phyloP scores from a whole-genome alignment of 2,888 invertebrate genomes.

The Neria commutata region DNA sequence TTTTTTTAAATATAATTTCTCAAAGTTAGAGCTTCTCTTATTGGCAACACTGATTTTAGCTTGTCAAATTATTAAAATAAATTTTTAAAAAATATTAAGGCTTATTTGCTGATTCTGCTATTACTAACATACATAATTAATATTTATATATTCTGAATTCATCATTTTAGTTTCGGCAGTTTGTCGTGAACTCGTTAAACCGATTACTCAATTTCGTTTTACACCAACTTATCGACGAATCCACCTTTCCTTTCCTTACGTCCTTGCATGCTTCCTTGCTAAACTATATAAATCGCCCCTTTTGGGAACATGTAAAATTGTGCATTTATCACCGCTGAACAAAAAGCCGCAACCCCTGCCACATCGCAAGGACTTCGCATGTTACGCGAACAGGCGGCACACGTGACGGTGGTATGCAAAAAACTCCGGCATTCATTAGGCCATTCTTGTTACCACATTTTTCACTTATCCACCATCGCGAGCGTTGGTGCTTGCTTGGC shows the following conservation, averaged over 20 bases:
- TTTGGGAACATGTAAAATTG: constrained; percentile 30
- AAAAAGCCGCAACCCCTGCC: neutral
- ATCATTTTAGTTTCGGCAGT: too few species aligned
- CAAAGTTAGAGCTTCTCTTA: too few species aligned
- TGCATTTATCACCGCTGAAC: constrained; percentile 31
- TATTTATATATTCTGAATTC: too few species aligned
- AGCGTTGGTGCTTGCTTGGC: constrained; percentile 1
- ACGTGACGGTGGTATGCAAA: neutral
- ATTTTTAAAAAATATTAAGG: too few species aligned
- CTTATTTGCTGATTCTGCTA: too few species aligned
- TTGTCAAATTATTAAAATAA: too few species aligned
- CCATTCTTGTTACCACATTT: constrained; percentile 55
- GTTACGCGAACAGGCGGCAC: too few species aligned
- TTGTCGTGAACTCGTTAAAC: too few species aligned
- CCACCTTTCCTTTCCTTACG: too few species aligned
- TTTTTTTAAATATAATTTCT: too few species aligned
- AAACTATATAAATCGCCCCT: constrained; percentile 12
- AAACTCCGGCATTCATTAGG: neutral
- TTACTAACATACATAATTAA: too few species aligned
- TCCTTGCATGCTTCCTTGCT: neutral
- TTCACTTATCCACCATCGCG: constrained; percentile 46
- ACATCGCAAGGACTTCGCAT: neutral
- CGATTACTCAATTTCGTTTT: neutral
- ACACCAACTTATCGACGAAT: neutral
- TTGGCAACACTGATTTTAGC: too few species aligned